These are phyloP conservation scores for Catharus fuscescens DNA, from an alignment of 2,113 vertebrate genomes.

Conservation along the genomic window DNA sequence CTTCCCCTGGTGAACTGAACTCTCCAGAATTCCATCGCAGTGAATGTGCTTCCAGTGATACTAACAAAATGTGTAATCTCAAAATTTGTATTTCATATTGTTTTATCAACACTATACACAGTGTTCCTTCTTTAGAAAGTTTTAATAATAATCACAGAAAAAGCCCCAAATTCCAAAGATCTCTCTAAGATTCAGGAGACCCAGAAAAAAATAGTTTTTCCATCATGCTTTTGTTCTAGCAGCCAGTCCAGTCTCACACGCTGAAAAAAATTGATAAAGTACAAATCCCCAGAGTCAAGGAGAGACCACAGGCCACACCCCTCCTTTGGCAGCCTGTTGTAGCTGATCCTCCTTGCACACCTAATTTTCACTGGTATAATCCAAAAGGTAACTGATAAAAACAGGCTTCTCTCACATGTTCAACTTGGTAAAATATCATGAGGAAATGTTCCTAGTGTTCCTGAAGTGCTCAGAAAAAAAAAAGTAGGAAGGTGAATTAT, in stretches of 20 bases:
- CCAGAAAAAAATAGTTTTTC: not conserved
- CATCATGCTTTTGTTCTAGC: not conserved
- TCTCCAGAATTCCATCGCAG: not conserved
- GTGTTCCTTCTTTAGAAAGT: not conserved
- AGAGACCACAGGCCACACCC: not conserved
- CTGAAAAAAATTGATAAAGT: not conserved
- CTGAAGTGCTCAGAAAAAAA: constrained; percentile 1
- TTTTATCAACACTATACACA: not conserved
- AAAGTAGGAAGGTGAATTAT: not conserved
- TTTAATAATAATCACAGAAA: not conserved
- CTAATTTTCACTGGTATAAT: constrained; percentile 20
- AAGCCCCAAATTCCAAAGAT: not conserved
- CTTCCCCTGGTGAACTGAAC: not conserved
- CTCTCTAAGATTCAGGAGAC: not conserved
- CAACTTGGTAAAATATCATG: not conserved
- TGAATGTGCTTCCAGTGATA: not conserved
- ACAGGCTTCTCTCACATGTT: not conserved
- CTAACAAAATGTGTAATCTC: not conserved
- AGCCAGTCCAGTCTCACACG: not conserved
- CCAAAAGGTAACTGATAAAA: constrained; percentile 20
- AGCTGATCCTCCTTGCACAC: constrained; percentile 7
- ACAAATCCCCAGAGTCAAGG: not conserved
- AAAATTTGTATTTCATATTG: not conserved
- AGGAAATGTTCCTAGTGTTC: not conserved
- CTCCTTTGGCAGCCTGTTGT: not conserved